These are phyloP conservation scores for Sussaba pulchella DNA, from an alignment of 2,888 invertebrate genomes.

Conservation along the genomic window DNA sequence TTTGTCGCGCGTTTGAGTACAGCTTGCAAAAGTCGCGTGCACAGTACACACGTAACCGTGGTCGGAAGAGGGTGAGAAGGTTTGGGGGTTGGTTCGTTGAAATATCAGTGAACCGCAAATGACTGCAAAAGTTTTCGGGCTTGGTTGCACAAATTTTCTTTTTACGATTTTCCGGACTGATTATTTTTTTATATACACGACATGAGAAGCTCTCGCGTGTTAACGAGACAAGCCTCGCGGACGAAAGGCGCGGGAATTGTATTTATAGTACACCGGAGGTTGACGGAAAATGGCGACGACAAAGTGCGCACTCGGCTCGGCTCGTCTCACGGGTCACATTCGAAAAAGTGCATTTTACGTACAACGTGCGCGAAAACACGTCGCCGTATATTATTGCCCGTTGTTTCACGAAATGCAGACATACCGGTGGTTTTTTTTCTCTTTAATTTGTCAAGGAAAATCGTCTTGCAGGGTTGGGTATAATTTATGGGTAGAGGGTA, in stretches of 20 bases:
- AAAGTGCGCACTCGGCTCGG: not conserved
- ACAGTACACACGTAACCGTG: not conserved
- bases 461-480: no score
- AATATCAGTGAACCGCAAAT: conserved; percentile 46
- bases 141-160: conserved; percentile 34
- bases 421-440: no score
- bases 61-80: no score
- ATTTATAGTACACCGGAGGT: conserved; percentile 27
- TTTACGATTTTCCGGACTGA: conserved; percentile 50
- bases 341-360: no score
- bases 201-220: not conserved
- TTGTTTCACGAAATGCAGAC: no score
- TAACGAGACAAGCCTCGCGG: not conserved
- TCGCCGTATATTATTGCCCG: no score
- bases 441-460: no score
- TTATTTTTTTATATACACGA: conserved; percentile 38
- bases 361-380: not conserved
- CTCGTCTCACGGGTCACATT: conserved; percentile 10
- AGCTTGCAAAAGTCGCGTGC: not conserved
- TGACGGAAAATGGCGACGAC: not conserved
- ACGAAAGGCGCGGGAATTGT: conserved; percentile 14
- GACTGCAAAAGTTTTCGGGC: conserved; percentile 33
- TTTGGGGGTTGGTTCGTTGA: conserved; percentile 25
- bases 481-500: no score
- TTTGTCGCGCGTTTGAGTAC: not conserved